These are phyloP conservation scores for Brachionus calyciflorus DNA, from an alignment of 1,140 invertebrate genomes.

Conservation along the genomic window DNA sequence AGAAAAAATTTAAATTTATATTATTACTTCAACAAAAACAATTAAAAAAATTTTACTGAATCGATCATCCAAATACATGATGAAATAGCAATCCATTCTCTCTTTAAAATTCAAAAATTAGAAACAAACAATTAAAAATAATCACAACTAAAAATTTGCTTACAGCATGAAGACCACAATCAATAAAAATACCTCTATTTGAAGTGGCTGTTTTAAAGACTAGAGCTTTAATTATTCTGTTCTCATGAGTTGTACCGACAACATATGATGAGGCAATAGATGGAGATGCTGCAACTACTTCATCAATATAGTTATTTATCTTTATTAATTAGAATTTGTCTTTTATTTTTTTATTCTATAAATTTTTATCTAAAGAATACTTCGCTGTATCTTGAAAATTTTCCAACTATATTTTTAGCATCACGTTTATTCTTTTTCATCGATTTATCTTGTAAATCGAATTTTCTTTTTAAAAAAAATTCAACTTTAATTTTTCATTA, in stretches of 20 bases:
- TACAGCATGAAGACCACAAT: constrained; percentile 47
- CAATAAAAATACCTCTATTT: constrained; percentile 18
- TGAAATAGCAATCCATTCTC: no score
- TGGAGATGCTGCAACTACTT: neutral
- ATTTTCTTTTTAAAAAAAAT: neutral
- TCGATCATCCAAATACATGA: no score
- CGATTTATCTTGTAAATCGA: neutral
- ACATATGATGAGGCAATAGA: constrained; percentile 9
- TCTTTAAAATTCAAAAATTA: no score
- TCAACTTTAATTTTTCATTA: no score
- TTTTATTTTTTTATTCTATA: neutral
- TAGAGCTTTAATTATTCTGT: neutral
- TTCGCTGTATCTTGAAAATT: constrained; percentile 27
- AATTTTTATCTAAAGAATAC: neutral
- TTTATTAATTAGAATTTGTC: neutral
- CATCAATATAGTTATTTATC: constrained; percentile 25
- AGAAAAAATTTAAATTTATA: constrained; percentile 47
- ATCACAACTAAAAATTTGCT: no score
- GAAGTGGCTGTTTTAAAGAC: constrained; percentile 7
- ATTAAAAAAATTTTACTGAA: no score
- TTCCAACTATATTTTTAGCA: constrained; percentile 11
- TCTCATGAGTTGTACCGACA: constrained; percentile 9
- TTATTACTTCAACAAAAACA: no score
- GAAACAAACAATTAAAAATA: no score
- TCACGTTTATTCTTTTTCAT: constrained; percentile 6